Conservation (phyloP, 2,113 vertebrate species). For the Etheostoma cragini region DNA sequence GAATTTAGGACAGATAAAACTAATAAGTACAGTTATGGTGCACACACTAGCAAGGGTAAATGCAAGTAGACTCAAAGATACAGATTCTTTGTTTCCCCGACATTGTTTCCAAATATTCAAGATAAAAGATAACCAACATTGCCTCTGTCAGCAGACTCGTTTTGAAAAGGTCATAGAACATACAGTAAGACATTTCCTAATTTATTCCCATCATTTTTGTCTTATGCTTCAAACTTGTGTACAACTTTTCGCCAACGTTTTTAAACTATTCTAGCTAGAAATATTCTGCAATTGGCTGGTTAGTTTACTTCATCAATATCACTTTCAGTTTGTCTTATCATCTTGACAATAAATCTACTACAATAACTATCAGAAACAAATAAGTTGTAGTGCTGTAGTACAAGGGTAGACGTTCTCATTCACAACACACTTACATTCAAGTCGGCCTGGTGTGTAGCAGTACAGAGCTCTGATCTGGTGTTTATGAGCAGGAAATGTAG, state of each 20-base stretch:
- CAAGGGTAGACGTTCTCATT: background rate
- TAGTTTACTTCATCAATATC: background rate
- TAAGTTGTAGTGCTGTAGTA: background rate
- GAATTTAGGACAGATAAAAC: background rate
- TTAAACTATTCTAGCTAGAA: background rate
- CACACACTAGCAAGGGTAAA: background rate
- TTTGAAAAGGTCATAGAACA: background rate
- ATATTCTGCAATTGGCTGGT: background rate
- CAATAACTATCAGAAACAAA: background rate
- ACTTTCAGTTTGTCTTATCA: background rate
- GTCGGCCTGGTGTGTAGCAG: slow-evolving; percentile 43
- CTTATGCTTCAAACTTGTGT: background rate
- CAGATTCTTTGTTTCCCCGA: background rate
- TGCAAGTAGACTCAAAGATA: background rate
- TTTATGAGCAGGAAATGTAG: slow-evolving; percentile 47
- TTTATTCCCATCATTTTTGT: background rate
- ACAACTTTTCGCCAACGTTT: background rate
- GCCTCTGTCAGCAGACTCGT: background rate
- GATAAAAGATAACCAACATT: background rate
- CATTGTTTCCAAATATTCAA: background rate
- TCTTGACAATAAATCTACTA: background rate
- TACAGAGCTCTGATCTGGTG: slow-evolving; percentile 35
- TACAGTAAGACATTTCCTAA: background rate
- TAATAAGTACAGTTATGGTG: background rate
- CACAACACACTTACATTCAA: slow-evolving; percentile 64